phyloP scores from a whole-genome alignment of 1,140 invertebrate genomes.

The Drosophila biarmipes region DNA sequence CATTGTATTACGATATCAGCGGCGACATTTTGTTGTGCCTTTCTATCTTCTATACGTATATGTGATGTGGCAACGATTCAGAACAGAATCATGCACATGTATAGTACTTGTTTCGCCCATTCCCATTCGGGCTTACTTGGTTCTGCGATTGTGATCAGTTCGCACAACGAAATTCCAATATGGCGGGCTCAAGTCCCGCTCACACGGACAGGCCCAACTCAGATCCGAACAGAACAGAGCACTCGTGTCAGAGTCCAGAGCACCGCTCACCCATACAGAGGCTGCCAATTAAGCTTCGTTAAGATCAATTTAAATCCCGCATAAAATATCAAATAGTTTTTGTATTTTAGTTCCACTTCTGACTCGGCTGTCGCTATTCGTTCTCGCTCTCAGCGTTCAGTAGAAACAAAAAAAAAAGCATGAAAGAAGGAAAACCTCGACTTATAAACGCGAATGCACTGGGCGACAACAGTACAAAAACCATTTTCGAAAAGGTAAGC shows the following conservation, averaged over 20 bases:
- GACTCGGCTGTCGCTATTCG: conserved; percentile 53
- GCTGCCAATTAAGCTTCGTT: conserved; percentile 84
- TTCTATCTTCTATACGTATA: conserved; percentile 7
- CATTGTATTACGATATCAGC: conserved; percentile 74
- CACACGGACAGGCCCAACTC: conserved; percentile 7
- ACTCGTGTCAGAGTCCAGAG: conserved; percentile 69
- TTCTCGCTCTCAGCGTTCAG: conserved; percentile 44
- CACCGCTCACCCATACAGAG: conserved; percentile 64
- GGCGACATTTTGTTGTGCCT: conserved; percentile 53
- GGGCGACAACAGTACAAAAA: background rate
- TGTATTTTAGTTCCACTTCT: conserved; percentile 80
- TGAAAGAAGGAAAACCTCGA: conserved; percentile 17
- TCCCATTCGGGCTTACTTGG: conserved; percentile 16
- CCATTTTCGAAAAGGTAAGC: background rate
- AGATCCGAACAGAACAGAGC: conserved; percentile 8
- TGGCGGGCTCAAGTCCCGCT: conserved; percentile 55
- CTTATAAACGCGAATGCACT: conserved; percentile 24
- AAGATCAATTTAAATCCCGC: conserved; percentile 85
- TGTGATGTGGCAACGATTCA: conserved; percentile 12
- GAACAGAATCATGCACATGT: too few species aligned
- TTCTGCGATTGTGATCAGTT: conserved; percentile 67
- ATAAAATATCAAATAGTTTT: conserved; percentile 84
- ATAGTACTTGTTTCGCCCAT: conserved; percentile 4
- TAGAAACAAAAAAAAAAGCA: conserved; percentile 17
- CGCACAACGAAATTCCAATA: conserved; percentile 75